Evolutionary conservation across 2,113 vertebrate genomes (phyloP).

Genomic region (Polypterus senegalus): DNA sequence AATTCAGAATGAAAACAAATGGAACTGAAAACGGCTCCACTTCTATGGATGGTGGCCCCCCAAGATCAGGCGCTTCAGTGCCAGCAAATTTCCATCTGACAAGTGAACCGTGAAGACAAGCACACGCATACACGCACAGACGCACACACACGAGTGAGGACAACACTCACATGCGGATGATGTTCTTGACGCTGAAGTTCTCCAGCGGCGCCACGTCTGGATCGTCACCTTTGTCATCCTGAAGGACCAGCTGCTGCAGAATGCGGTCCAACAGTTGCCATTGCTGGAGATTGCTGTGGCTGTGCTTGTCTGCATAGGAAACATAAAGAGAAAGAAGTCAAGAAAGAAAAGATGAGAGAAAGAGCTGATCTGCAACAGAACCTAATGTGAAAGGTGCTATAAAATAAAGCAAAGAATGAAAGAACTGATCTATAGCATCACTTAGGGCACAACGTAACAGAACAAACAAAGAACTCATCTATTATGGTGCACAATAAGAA

Average conservation of each 20-base stretch:
- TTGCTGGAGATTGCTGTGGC: slow-evolving; percentile 71
- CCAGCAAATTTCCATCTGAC: too few species aligned
- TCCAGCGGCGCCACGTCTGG: slow-evolving; percentile 78
- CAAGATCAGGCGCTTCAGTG: too few species aligned
- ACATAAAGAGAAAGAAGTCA: background rate
- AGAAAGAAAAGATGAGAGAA: background rate
- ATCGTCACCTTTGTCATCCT: slow-evolving; percentile 84
- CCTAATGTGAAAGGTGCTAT: too few species aligned
- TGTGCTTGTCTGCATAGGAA: slow-evolving; percentile 66
- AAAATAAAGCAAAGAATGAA: too few species aligned
- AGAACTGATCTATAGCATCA: too few species aligned
- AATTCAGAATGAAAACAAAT: background rate
- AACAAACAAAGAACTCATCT: too few species aligned
- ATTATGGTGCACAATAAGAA: too few species aligned
- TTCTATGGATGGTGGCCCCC: background rate
- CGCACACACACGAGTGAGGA: background rate
- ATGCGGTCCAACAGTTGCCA: slow-evolving; percentile 94
- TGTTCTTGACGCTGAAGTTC: slow-evolving; percentile 92
- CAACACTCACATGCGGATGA: slow-evolving; percentile 82
- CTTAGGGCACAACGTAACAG: too few species aligned
- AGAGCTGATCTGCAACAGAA: background rate
- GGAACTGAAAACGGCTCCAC: background rate
- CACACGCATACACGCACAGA: too few species aligned
- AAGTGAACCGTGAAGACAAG: background rate
- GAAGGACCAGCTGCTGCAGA: slow-evolving; percentile 90